Evolutionary conservation across 2,888 invertebrate genomes (phyloP).

Genomic region (Caenorhabditis virilis): DNA sequence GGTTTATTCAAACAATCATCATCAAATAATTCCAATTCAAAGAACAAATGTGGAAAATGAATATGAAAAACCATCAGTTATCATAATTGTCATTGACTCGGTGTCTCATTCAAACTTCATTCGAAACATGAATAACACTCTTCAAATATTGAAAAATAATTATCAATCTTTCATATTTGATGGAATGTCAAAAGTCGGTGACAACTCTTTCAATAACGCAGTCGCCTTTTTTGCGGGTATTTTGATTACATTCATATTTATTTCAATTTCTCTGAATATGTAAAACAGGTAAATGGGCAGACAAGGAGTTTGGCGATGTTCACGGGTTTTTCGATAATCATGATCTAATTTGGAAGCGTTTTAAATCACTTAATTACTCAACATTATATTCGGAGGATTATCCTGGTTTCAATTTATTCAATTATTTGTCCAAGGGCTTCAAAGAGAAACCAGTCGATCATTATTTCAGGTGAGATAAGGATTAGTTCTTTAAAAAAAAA

Average conservation of each 20-base stretch:
- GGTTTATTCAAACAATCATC: slow-evolving; percentile 59
- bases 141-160: slow-evolving; percentile 28
- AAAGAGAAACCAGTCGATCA: slow-evolving; percentile 69
- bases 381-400: slow-evolving; percentile 71
- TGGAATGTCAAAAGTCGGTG: slow-evolving; percentile 71
- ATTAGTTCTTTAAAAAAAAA: neutral
- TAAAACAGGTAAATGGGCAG: slow-evolving; percentile 31
- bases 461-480: slow-evolving; percentile 67
- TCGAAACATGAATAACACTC: slow-evolving; percentile 40
- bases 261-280: neutral
- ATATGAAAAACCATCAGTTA: slow-evolving; percentile 48
- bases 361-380: slow-evolving; percentile 60
- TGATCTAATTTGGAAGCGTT: slow-evolving; percentile 70
- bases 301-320: slow-evolving; percentile 40
- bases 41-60: neutral
- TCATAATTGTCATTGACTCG: slow-evolving; percentile 70
- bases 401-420: slow-evolving; percentile 69
- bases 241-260: neutral
- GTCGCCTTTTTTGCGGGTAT: slow-evolving; percentile 68
- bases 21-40: slow-evolving; percentile 33
- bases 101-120: slow-evolving; percentile 69
- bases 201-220: slow-evolving; percentile 70
- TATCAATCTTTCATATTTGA: slow-evolving; percentile 40
- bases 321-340: slow-evolving; percentile 67
- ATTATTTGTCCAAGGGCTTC: slow-evolving; percentile 69